phyloP scores from a whole-genome alignment of 2,888 invertebrate species.

The Volucella inflata region DNA sequence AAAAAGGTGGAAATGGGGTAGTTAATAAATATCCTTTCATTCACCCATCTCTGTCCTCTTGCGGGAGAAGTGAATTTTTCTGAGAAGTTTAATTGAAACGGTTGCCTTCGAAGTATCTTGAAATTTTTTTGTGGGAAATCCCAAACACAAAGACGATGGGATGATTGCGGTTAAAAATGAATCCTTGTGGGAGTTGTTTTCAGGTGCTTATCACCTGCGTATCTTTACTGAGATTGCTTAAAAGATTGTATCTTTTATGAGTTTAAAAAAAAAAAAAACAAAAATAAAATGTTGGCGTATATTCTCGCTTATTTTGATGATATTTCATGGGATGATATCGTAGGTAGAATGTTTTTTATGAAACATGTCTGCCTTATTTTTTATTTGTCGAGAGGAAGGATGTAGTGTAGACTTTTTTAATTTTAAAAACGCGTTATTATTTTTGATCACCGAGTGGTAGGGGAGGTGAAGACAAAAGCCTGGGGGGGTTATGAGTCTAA shows the following conservation, averaged over 20 bases:
- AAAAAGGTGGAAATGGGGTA: neutral
- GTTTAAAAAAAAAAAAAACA: too few species aligned
- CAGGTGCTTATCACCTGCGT: constrained; percentile 6
- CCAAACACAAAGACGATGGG: neutral
- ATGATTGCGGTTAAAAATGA: too few species aligned
- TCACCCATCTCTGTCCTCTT: neutral
- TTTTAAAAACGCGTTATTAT: too few species aligned
- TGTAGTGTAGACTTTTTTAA: too few species aligned
- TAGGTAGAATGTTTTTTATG: neutral
- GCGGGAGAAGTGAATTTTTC: neutral
- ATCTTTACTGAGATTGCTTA: neutral
- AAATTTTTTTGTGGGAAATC: neutral
- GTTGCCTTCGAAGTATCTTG: neutral
- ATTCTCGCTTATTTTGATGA: constrained; percentile 14
- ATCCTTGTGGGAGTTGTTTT: constrained; percentile 13
- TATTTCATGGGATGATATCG: neutral
- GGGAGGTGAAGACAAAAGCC: too few species aligned
- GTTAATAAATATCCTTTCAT: neutral
- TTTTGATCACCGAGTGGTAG: too few species aligned
- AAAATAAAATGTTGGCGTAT: neutral
- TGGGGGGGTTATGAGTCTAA: too few species aligned
- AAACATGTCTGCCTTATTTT: neutral
- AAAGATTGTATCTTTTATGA: too few species aligned
- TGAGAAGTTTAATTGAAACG: constrained; percentile 1
- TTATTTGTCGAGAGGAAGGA: neutral